These are phyloP conservation scores for Halcyon badia DNA, from an alignment of 2,797 vertebrate species.

Conservation along the genomic window DNA sequence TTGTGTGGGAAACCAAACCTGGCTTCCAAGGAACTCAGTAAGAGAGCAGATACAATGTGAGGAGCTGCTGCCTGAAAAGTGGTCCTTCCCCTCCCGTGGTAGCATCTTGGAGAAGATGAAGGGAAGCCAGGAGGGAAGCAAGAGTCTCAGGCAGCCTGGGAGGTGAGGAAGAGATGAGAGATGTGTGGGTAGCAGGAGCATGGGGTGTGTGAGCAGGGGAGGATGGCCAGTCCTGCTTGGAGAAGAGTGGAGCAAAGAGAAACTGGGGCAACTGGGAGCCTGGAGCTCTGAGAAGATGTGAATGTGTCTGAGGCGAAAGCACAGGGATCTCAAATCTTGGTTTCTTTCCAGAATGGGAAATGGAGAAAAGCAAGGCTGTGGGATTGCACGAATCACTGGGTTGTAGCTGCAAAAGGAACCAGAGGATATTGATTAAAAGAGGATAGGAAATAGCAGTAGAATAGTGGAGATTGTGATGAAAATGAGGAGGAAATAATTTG, in stretches of 20 bases:
- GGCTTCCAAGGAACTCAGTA: not conserved
- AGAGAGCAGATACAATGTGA: not conserved
- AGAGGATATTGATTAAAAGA: not conserved
- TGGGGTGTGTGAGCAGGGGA: not conserved
- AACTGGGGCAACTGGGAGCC: not conserved
- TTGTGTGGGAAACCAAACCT: not conserved
- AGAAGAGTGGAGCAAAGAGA: not conserved
- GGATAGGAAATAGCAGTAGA: not conserved
- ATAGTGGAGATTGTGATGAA: not conserved
- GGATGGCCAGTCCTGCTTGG: rapidly evolving
- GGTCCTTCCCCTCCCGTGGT: not conserved
- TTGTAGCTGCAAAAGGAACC: not conserved
- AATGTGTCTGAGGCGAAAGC: not conserved
- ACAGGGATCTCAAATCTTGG: not conserved
- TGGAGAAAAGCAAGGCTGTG: not conserved
- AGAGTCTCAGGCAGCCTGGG: not conserved
- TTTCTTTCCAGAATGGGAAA: not conserved
- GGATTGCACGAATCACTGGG: not conserved
- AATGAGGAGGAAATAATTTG: not conserved
- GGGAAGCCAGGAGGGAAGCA: not conserved
- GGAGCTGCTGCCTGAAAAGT: not conserved
- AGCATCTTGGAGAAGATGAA: not conserved
- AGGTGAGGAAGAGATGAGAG: not conserved
- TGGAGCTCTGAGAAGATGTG: not conserved
- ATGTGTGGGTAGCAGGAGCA: rapidly evolving